A percentile compares a stretch with the other conserved stretches of the same genome.
phyloP scores from a whole-genome alignment of 2,113 vertebrate genomes.

The Vireo altiloquus region DNA sequence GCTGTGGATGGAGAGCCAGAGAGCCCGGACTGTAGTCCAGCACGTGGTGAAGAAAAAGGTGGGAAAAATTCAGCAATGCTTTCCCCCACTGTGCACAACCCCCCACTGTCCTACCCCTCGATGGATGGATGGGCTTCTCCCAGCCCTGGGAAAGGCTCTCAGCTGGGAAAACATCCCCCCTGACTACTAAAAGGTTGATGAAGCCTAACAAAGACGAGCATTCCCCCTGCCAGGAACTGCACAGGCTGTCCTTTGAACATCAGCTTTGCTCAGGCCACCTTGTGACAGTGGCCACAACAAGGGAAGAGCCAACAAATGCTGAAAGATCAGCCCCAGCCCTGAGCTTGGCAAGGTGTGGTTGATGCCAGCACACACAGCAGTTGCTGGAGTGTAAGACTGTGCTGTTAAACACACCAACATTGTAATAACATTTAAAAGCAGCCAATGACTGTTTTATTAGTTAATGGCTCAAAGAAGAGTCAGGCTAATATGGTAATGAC shows the following conservation, averaged over 20 bases:
- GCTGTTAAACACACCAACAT: not conserved
- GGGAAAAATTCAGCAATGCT: not conserved
- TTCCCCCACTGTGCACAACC: not conserved
- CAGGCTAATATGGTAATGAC: conserved; percentile 51
- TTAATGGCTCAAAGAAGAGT: conserved; percentile 63
- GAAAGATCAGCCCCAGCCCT: not conserved
- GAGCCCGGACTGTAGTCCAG: conserved; percentile 47
- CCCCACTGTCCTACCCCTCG: accelerated
- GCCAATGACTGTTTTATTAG: conserved; percentile 62
- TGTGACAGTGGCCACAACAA: not conserved
- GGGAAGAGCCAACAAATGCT: not conserved
- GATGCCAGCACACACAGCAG: not conserved
- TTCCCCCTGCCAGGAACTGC: not conserved
- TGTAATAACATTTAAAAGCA: conserved; percentile 56
- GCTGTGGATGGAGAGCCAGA: conserved; percentile 81
- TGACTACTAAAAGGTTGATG: not conserved
- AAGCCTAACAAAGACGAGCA: not conserved
- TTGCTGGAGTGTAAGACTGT: not conserved
- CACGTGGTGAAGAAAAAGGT: conserved; percentile 70
- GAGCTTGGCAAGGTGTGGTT: not conserved
- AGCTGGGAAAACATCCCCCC: not conserved
- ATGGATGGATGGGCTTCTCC: not conserved
- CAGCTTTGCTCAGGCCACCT: not conserved
- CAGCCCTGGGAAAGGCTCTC: not conserved
- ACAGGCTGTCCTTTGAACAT: not conserved